These are phyloP conservation scores for Drosophila rufa DNA, from an alignment of 1,140 invertebrate species.

Conservation along the genomic window DNA sequence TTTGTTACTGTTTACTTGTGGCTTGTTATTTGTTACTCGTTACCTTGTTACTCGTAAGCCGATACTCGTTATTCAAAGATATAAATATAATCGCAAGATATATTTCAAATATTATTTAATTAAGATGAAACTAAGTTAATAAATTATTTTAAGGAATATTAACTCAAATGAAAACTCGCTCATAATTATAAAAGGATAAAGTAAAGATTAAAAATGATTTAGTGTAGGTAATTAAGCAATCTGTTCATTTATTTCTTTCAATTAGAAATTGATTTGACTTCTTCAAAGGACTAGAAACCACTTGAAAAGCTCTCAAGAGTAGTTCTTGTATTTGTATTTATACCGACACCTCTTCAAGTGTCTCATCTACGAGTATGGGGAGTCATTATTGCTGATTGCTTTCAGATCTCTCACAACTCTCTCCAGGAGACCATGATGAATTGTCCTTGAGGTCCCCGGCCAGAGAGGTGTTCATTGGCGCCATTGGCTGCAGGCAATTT, in stretches of 20 bases:
- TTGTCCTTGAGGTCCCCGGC: constrained; percentile 13
- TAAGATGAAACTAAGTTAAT: too few relatives aligned
- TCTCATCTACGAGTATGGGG: not conserved
- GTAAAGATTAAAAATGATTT: not conserved
- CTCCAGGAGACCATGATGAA: constrained; percentile 19
- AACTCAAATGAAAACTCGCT: too few relatives aligned
- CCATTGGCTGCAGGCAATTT: constrained; percentile 67
- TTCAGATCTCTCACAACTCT: constrained; percentile 22
- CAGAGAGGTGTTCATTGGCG: constrained; percentile 49
- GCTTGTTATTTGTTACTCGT: too few relatives aligned
- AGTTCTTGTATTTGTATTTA: not conserved
- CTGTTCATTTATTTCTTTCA: not conserved
- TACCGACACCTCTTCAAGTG: constrained; percentile 1
- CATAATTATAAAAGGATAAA: too few relatives aligned
- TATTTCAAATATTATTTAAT: too few relatives aligned
- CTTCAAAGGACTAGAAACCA: too few relatives aligned
- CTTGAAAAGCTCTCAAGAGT: not conserved
- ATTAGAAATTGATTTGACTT: not conserved
- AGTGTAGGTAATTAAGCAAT: not conserved
- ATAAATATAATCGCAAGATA: too few relatives aligned
- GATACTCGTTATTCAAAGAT: too few relatives aligned
- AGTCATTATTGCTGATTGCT: constrained; percentile 23
- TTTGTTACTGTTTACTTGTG: too few relatives aligned
- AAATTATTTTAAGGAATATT: too few relatives aligned
- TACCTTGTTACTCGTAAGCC: too few relatives aligned